Evolutionary conservation across 2,888 invertebrate species (phyloP), one percentile per base, ranked within the genome.

Genomic region (Panzeria rudis): DNA sequence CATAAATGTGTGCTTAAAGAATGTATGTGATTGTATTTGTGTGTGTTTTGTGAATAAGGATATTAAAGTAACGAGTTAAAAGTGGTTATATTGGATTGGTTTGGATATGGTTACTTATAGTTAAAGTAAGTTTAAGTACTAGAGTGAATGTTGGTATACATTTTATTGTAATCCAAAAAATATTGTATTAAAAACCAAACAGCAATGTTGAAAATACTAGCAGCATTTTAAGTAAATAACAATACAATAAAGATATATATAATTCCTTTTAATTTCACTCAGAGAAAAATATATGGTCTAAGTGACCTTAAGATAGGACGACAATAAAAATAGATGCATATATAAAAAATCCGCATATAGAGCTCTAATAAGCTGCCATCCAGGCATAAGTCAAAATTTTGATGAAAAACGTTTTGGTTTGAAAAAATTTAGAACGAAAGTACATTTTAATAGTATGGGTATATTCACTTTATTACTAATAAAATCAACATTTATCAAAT

Each of bases 41-140:
- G 17, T 64, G 17, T 20, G n/a, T 47, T 47, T 5, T 47, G 17
- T 64, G 71, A 44, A 35, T 59, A 80, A 76, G 76, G 54, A 80
- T 80, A 84, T 76, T 71, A 76, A 41, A 54, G 76, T 84, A 85
- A 85, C 82, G 82, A 85, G 75, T 75, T 85, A 52, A 82, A 85
- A 85, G 82, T 82, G 71, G 35, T 81, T 84, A 50, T 75, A 59
- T 32, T 38, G 38, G 38, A 44, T 69, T 25, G 23, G n/a, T 81
- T 85, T 85, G 85, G 82, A 85, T 85, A 85, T 82, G 82, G 71
- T 85, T 85, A 85, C 75, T 82, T 82, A 85, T 71, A 71, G 66
- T 71, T 75, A 79, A 82, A 85, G 29, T 64, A 76, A 59, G 50
- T 71, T 76, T 54, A 75, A 68, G 59, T 47, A 47, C 72, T 72